Evolutionary conservation across 2,888 invertebrate species (phyloP), one percentile per base, ranked within the genome.

Genomic region (Metalampra italica): DNA sequence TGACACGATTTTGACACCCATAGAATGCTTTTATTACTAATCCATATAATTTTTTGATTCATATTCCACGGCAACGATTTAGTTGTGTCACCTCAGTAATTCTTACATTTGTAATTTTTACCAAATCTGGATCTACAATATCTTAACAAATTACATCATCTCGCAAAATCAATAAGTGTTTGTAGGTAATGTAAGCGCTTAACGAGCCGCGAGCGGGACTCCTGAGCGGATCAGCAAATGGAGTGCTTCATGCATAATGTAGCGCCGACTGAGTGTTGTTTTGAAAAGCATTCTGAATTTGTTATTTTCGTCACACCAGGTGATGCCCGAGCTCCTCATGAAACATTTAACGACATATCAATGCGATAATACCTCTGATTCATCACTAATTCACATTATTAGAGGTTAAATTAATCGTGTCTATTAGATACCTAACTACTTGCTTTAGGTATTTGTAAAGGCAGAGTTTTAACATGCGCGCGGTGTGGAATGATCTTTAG

Each of bases 181-280:
- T 82, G 85, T 82, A 84, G 82, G 79, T 85, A 86, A 88, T 87
- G 87, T 88, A 86, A 78, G 84, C 84, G 85, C 83, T 84, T 88
- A 88, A 88, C 87, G 87, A 88, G 86, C 81, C 88, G 81, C 83
- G 86, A 82, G 80, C 78, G 81, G 82, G 82, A 78, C 82, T 83
- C 76, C 75, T 85, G 87, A 89, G 87, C 86, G 85, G 88, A 88
- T 88, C 85, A 85, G 79, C 86, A 88, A 87, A 88, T 88, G 88
- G 88, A 89, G 88, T 87, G 88, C 82, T 82, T 88, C 88, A 88
- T 89, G 85, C 88, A 89, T 89, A 86, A 89, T 89, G 89, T 85
- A 89, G 80, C 77, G 66, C 73, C 68, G 76, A 68, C 84, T 82
- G 87, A 86, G 85, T 85, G 88, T 86, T 88, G 89, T 88, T 88